phyloP scores from a whole-genome alignment of 1,140 invertebrate species.

The Ceratina australensis region DNA sequence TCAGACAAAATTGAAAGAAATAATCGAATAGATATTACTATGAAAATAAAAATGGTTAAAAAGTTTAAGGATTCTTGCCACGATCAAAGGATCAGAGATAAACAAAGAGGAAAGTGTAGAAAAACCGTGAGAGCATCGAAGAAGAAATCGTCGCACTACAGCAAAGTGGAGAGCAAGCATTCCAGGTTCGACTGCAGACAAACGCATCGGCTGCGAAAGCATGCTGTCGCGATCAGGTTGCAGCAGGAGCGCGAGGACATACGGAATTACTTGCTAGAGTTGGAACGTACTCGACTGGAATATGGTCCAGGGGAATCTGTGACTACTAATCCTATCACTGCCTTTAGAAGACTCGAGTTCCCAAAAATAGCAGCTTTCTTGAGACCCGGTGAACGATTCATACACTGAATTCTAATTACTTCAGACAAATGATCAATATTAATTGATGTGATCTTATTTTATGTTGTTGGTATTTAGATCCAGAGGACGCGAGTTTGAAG shows the following conservation, averaged over 20 bases:
- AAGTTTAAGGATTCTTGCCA: too few species aligned
- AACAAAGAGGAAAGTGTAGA: constrained; percentile 9
- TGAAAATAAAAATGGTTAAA: too few species aligned
- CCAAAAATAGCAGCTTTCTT: constrained; percentile 60
- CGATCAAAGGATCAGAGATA: constrained; percentile 11
- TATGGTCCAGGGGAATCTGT: background rate
- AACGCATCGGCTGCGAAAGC: constrained; percentile 30
- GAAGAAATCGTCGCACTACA: constrained; percentile 12
- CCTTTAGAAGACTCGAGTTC: constrained; percentile 67
- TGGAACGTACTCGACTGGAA: constrained; percentile 46
- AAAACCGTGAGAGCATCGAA: background rate
- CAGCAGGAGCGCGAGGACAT: constrained; percentile 58
- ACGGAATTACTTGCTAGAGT: constrained; percentile 54
- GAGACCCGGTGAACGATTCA: constrained; percentile 1
- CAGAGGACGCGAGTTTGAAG: background rate
- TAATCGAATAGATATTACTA: too few species aligned
- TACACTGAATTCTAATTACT: background rate
- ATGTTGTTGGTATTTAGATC: constrained; percentile 42
- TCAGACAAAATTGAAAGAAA: too few species aligned
- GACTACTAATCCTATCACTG: background rate
- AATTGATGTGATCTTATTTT: background rate
- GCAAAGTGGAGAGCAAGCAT: constrained; percentile 32
- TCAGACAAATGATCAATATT: too few species aligned
- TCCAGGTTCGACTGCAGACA: constrained; percentile 41
- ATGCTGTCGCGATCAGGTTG: constrained; percentile 39